A percentile compares a stretch with the other conserved stretches of the same genome.
phyloP scores from a whole-genome alignment of 2,797 vertebrate genomes.

The Heterohyrax brucei region DNA sequence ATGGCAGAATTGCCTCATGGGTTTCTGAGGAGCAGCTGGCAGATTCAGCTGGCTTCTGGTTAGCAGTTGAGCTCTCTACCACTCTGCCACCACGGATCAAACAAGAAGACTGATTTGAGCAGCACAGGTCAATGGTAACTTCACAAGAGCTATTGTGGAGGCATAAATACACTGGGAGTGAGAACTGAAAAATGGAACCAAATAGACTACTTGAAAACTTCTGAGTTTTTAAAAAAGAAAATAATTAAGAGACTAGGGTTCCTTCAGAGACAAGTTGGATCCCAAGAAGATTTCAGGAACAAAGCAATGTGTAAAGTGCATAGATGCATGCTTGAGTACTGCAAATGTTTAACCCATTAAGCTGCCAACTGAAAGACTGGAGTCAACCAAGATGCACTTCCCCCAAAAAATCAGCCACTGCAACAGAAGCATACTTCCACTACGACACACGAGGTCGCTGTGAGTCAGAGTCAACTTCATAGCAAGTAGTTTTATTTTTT shows the following conservation, averaged over 20 bases:
- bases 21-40: too few relatives aligned
- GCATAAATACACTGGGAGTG: not conserved
- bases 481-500: not conserved
- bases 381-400: too few relatives aligned
- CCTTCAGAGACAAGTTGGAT: not conserved
- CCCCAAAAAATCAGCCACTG: too few relatives aligned
- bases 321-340: not conserved
- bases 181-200: constrained; percentile 44
- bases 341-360: too few relatives aligned
- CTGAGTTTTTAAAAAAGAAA: not conserved
- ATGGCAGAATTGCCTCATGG: too few relatives aligned
- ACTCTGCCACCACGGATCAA: not conserved
- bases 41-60: too few relatives aligned
- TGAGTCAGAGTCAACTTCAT: too few relatives aligned
- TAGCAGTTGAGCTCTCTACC: too few relatives aligned
- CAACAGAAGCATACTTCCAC: too few relatives aligned
- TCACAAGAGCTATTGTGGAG: constrained; percentile 36
- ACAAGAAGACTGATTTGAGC: not conserved
- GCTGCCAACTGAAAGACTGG: too few relatives aligned
- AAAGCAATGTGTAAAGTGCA: not conserved
- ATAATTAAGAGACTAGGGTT: constrained; percentile 13
- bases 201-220: not conserved
- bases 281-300: not conserved
- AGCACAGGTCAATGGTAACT: not conserved
- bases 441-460: too few relatives aligned